Evolutionary conservation across 2,113 vertebrate genomes (phyloP).

Genomic region (Octodon degus): DNA sequence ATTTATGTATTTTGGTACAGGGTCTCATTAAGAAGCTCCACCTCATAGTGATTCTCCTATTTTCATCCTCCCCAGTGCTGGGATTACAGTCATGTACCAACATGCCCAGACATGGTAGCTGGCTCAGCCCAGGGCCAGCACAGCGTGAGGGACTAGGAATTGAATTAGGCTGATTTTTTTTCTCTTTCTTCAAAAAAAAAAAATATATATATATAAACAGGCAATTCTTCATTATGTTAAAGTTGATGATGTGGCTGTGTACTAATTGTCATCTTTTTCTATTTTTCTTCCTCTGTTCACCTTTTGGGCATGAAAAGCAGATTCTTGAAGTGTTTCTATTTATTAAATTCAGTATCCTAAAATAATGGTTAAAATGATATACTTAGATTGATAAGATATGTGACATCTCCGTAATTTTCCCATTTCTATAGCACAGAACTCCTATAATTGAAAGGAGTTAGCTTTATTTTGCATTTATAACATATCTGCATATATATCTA

Average conservation of each 20-base stretch:
- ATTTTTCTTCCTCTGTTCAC: background rate
- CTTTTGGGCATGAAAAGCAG: background rate
- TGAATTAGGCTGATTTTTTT: no score
- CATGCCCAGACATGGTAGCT: no score
- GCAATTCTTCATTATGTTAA: conserved; percentile 35
- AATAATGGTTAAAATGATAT: conserved; percentile 57
- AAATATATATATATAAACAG: background rate
- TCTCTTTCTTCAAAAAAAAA: no score
- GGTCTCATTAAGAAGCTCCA: no score
- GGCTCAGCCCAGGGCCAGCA: no score
- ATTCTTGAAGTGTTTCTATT: background rate
- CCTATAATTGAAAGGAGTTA: background rate
- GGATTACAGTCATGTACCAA: no score
- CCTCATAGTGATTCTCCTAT: no score
- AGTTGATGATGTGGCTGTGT: background rate
- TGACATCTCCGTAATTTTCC: conserved; percentile 62
- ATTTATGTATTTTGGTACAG: no score
- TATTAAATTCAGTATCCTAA: conserved; percentile 50
- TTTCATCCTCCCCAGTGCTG: no score
- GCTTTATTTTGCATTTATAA: conserved; percentile 3
- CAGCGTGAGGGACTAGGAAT: no score
- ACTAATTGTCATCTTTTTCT: conserved; percentile 20
- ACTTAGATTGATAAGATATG: conserved; percentile 39
- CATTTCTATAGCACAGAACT: conserved; percentile 11
- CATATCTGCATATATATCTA: background rate